These are phyloP conservation scores for Syngnathoides biaculeatus DNA, from an alignment of 2,113 vertebrate species.

Conservation along the genomic window DNA sequence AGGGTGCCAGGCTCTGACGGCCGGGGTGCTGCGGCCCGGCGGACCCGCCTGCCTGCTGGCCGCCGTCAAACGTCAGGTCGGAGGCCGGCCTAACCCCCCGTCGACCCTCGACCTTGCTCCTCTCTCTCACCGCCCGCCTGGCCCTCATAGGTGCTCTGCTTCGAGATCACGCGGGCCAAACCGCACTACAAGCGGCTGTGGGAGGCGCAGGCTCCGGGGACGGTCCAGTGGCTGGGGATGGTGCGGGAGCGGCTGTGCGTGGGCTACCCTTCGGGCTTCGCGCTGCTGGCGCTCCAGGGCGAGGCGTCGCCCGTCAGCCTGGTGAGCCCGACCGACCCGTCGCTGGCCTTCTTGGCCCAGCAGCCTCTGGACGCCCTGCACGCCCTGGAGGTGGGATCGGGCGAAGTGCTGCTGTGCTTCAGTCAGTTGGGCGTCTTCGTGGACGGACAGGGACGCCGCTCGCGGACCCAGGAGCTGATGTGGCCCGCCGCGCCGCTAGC, in stretches of 20 bases:
- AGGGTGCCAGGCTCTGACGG: constrained; percentile 87
- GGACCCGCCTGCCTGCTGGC: constrained; percentile 84
- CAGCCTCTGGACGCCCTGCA: constrained; percentile 90
- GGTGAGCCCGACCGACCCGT: constrained; percentile 87
- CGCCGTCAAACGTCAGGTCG: constrained; percentile 84
- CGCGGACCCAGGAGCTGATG: constrained; percentile 92
- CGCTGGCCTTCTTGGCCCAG: constrained; percentile 89
- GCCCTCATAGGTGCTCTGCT: constrained; percentile 81
- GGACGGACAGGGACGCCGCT: constrained; percentile 88
- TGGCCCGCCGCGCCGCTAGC: constrained; percentile 92
- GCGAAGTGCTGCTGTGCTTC: constrained; percentile 95
- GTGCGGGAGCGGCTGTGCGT: constrained; percentile 88
- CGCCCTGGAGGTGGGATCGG: constrained; percentile 82
- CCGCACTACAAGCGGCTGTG: constrained; percentile 82
- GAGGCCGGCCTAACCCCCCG: background rate
- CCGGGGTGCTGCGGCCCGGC: constrained; percentile 74
- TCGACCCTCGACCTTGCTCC: background rate
- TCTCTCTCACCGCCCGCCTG: background rate
- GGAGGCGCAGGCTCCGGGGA: constrained; percentile 86
- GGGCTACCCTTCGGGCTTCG: constrained; percentile 93
- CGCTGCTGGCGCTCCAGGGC: constrained; percentile 88
- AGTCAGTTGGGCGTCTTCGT: constrained; percentile 94
- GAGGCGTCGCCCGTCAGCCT: constrained; percentile 89
- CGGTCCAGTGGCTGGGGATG: constrained; percentile 89
- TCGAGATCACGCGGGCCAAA: constrained; percentile 84